A percentile compares a stretch with the other conserved stretches of the same genome.
Evolutionary conservation across 2,113 vertebrate genomes (phyloP).

Genomic region (Vulpes ferrilata): DNA sequence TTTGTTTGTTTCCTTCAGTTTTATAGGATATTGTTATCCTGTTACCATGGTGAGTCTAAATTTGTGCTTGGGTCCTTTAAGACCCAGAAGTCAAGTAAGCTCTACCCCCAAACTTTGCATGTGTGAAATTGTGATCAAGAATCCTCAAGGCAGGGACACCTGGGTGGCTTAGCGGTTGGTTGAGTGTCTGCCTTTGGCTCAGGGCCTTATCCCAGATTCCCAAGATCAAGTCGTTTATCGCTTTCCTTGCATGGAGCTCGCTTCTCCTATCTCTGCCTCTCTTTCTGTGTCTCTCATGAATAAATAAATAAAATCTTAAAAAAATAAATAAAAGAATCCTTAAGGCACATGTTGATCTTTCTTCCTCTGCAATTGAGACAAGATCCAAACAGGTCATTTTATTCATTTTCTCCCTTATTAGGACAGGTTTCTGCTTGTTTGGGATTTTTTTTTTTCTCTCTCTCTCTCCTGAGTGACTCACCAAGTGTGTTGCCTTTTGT

Average conservation of each 20-base stretch:
- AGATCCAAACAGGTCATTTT: neutral
- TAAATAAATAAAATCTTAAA: too few species aligned
- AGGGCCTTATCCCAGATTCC: too few species aligned
- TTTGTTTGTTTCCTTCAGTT: neutral
- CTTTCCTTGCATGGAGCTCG: too few species aligned
- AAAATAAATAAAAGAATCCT: neutral
- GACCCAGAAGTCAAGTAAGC: neutral
- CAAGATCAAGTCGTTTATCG: too few species aligned
- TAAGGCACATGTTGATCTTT: neutral
- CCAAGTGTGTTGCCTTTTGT: neutral
- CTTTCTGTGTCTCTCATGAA: too few species aligned
- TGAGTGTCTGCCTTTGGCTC: too few species aligned
- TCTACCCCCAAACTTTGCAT: neutral
- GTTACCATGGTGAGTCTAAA: neutral
- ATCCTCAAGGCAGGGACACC: neutral
- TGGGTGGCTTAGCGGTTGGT: too few species aligned
- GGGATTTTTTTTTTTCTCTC: neutral
- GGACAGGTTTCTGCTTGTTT: neutral
- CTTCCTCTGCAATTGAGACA: neutral
- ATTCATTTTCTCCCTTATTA: neutral
- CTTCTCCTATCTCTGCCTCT: too few species aligned
- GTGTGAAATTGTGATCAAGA: neutral
- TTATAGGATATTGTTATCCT: neutral
- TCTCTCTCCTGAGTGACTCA: neutral
- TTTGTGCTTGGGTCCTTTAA: neutral